Conservation (phyloP, 2,888 invertebrate genomes). For the Dioctria rufipes region DNA sequence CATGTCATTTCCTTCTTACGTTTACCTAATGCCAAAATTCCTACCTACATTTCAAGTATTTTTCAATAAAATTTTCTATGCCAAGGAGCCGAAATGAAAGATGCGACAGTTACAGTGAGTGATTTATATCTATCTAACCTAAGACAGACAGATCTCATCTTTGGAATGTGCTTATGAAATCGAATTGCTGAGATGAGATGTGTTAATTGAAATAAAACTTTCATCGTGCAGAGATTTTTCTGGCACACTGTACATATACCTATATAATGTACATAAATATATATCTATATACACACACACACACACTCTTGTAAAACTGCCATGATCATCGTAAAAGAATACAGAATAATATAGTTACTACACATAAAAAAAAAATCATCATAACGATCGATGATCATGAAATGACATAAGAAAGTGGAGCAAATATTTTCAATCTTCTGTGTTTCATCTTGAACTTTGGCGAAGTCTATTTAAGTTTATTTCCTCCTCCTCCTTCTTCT, state of each 20-base stretch:
- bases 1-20: too few relatives aligned
- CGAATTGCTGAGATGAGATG: constrained; percentile 8
- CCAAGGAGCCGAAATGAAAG: constrained; percentile 3
- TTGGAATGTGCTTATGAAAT: constrained; percentile 30
- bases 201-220: constrained; percentile 36
- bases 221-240: constrained; percentile 20
- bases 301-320: too few relatives aligned
- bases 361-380: background rate
- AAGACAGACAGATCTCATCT: background rate
- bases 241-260: background rate
- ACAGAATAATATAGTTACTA: too few relatives aligned
- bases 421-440: background rate
- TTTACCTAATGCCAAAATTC: too few relatives aligned
- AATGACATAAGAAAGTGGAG: constrained; percentile 36
- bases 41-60: background rate
- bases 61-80: constrained; percentile 20
- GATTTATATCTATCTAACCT: constrained; percentile 18
- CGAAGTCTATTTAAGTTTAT: too few relatives aligned
- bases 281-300: too few relatives aligned
- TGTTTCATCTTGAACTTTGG: background rate
- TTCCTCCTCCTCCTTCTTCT: background rate
- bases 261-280: too few relatives aligned
- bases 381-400: constrained; percentile 12
- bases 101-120: background rate
- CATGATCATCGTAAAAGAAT: too few relatives aligned